These are phyloP conservation scores for Plemyria rubiginata DNA, from an alignment of 2,888 invertebrate species.

Conservation along the genomic window DNA sequence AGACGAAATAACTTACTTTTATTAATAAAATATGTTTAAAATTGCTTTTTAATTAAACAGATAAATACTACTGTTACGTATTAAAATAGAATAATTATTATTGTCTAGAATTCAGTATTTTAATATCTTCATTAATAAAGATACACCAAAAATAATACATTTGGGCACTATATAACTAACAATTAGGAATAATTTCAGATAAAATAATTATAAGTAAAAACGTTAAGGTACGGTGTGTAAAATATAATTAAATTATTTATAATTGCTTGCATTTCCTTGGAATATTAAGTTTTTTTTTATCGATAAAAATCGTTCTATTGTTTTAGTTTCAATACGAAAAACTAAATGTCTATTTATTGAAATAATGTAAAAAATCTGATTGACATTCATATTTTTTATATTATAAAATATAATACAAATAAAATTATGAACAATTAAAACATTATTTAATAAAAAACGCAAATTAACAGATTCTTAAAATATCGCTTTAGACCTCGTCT, in stretches of 20 bases:
- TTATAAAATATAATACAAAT: neutral
- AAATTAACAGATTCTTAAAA: conserved; percentile 37
- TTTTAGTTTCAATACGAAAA: too few relatives aligned
- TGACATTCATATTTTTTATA: too few relatives aligned
- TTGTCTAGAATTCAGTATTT: neutral
- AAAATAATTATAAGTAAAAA: neutral
- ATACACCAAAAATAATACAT: neutral
- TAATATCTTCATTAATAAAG: neutral
- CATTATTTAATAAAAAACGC: conserved; percentile 39
- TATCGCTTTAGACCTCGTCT: conserved; percentile 59
- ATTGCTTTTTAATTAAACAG: conserved; percentile 4
- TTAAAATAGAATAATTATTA: too few relatives aligned
- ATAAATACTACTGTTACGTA: neutral
- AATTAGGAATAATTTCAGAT: neutral
- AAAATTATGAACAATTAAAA: neutral
- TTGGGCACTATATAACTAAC: neutral
- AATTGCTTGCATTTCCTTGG: conserved; percentile 1
- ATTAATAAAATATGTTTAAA: conserved; percentile 18
- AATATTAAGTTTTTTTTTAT: too few relatives aligned
- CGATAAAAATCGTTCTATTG: too few relatives aligned
- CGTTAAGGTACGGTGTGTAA: neutral
- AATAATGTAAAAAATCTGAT: too few relatives aligned
- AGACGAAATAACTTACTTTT: conserved; percentile 49
- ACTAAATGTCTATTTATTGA: too few relatives aligned
- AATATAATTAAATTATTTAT: neutral